Conservation (phyloP, 1,140 invertebrate species). For the Euglossa dilemma region DNA sequence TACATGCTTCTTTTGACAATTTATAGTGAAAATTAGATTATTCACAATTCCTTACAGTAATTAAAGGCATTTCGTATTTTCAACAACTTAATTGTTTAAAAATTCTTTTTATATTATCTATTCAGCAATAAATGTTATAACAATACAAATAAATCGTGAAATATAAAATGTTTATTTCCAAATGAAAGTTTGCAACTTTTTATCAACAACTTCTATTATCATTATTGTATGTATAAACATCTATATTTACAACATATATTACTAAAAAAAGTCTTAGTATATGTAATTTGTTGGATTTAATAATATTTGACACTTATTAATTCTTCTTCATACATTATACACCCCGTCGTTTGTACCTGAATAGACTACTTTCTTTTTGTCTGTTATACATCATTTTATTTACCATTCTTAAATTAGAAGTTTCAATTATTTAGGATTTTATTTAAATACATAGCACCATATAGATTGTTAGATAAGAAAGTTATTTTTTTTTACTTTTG, state of each 20-base stretch:
- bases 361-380: conserved; percentile 53
- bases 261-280: conserved; percentile 55
- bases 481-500: not conserved
- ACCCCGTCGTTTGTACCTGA: conserved; percentile 56
- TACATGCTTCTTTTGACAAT: not conserved
- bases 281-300: conserved; percentile 32
- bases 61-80: not conserved
- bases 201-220: conserved; percentile 58
- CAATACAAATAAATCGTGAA: conserved; percentile 23
- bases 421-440: conserved; percentile 1
- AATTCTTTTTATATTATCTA: not conserved
- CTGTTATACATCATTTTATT: conserved; percentile 41
- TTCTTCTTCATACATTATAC: conserved; percentile 24
- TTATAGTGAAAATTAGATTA: not conserved
- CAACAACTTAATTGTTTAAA: not conserved
- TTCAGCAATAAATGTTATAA: not conserved
- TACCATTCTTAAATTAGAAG: conserved; percentile 9
- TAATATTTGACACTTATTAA: conserved; percentile 32
- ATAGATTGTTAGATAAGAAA: conserved; percentile 11
- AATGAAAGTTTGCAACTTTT: conserved; percentile 42
- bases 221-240: conserved; percentile 61
- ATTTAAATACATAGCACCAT: conserved; percentile 32
- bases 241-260: conserved; percentile 68
- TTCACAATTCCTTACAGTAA: not conserved
- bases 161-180: conserved; percentile 46